phyloP scores from a whole-genome alignment of 2,113 vertebrate species.

The Rynchops niger region DNA sequence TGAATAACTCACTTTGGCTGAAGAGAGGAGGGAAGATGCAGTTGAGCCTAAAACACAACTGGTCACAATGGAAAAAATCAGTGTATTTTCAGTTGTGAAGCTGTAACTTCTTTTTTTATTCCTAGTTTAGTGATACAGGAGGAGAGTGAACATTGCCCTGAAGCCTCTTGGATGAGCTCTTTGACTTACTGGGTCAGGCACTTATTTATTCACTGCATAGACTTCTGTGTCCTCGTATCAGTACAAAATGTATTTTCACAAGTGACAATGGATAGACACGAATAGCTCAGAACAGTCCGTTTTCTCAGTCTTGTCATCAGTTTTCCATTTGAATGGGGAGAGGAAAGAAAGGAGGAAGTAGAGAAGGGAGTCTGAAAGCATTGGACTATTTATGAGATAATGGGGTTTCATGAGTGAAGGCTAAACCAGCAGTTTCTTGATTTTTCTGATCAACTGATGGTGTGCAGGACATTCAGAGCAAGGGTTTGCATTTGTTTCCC shows the following conservation, averaged over 20 bases:
- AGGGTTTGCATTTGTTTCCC: neutral
- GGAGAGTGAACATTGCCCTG: neutral
- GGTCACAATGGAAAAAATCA: neutral
- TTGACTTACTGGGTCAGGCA: neutral
- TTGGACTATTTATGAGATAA: neutral
- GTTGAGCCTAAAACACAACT: neutral
- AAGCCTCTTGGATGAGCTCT: neutral
- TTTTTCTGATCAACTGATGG: neutral
- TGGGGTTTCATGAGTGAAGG: neutral
- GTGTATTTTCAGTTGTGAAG: constrained; percentile 28
- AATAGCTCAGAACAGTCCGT: neutral
- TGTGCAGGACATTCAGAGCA: neutral
- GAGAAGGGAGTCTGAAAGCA: neutral
- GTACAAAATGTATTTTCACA: constrained; percentile 11
- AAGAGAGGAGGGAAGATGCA: neutral
- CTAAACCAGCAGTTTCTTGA: neutral
- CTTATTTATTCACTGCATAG: neutral
- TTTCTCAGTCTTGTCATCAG: neutral
- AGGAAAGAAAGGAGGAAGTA: neutral
- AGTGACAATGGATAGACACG: neutral
- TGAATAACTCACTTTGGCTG: constrained; percentile 74
- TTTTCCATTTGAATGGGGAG: neutral
- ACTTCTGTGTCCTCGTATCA: neutral
- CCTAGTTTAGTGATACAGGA: neutral
- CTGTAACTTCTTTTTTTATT: neutral